These are phyloP conservation scores for Nebria salina DNA, from an alignment of 2,888 invertebrate species.

Conservation along the genomic window DNA sequence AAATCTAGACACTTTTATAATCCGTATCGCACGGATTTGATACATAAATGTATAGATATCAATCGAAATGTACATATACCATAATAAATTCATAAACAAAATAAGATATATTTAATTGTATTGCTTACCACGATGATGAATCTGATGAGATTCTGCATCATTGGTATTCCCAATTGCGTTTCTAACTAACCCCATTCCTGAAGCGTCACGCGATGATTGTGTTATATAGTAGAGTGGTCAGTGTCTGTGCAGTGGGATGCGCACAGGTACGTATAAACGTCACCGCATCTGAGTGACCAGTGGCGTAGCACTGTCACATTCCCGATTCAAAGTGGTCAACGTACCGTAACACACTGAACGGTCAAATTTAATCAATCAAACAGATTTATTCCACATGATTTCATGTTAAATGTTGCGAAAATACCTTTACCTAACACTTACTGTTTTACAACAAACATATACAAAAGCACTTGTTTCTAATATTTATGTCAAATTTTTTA, in stretches of 20 bases:
- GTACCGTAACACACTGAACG: background rate
- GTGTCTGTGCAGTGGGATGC: background rate
- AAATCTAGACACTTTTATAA: no score
- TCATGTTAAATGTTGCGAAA: background rate
- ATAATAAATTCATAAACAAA: no score
- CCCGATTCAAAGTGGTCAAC: background rate
- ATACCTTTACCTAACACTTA: background rate
- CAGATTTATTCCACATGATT: constrained; percentile 14
- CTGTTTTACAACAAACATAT: background rate
- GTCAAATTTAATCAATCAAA: constrained; percentile 8
- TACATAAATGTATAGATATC: no score
- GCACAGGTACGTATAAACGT: background rate
- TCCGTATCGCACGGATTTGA: background rate
- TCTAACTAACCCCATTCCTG: background rate
- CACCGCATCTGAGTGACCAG: background rate
- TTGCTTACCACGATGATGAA: no score
- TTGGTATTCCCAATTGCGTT: no score
- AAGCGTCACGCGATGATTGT: background rate
- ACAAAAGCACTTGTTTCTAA: no score
- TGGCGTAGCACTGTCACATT: background rate
- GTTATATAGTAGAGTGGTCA: background rate
- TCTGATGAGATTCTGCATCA: no score
- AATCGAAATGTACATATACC: no score
- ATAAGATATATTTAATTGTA: no score
- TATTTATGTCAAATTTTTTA: no score